A percentile compares a stretch with the other conserved stretches of the same genome.
These are phyloP conservation scores for Phalanger gymnotis DNA, from an alignment of 2,797 vertebrate genomes.

Conservation along the genomic window DNA sequence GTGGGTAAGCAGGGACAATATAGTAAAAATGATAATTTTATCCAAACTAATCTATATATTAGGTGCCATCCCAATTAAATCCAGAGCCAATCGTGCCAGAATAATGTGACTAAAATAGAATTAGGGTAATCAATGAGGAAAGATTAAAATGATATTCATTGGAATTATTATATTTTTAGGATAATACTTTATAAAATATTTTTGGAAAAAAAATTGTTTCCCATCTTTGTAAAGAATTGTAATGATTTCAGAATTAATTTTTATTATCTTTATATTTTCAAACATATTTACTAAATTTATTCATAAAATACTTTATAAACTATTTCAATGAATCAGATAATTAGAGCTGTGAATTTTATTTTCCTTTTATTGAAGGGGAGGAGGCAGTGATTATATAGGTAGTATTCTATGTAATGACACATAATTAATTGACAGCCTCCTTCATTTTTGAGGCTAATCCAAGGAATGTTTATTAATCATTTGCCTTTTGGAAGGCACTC, in stretches of 20 bases:
- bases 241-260: slow-evolving; percentile 7
- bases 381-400: not conserved
- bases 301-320: slow-evolving; percentile 5
- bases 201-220: slow-evolving; percentile 20
- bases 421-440: not conserved
- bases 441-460: not conserved
- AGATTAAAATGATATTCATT: not conserved
- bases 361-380: not conserved
- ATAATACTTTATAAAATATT: slow-evolving; percentile 20
- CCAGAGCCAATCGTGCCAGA: not conserved
- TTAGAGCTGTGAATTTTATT: not conserved
- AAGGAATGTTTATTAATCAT: not conserved
- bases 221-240: slow-evolving; percentile 52
- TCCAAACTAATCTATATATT: not conserved
- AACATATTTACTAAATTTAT: not conserved
- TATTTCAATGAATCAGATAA: not conserved
- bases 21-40: not conserved
- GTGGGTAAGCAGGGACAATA: too few relatives aligned
- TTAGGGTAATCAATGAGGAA: not conserved
- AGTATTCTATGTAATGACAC: not conserved
- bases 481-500: not conserved
- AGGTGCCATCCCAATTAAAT: not conserved
- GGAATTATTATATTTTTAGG: slow-evolving; percentile 25
- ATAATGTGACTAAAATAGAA: not conserved
- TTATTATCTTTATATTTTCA: not conserved